Conservation (phyloP, 2,113 vertebrate species). For the Corythaixoides concolor region DNA sequence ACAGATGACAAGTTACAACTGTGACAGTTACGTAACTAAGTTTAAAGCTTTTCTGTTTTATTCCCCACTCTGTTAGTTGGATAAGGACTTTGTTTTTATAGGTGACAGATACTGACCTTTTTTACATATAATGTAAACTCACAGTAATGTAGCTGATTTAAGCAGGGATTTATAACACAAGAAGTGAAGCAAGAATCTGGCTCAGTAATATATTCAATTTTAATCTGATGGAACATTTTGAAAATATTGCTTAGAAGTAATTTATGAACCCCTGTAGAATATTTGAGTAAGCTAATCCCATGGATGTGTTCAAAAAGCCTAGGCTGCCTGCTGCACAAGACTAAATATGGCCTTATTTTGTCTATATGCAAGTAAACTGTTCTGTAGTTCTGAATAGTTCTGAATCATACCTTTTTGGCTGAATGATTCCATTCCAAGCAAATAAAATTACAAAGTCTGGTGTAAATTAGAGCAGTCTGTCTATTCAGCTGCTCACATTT, state of each 20-base stretch:
- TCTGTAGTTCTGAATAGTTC: not conserved
- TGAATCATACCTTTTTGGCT: slow-evolving; percentile 42
- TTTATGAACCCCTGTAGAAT: not conserved
- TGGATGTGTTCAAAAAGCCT: not conserved
- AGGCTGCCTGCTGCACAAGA: not conserved
- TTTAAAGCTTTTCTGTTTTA: not conserved
- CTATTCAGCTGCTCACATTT: slow-evolving; percentile 61
- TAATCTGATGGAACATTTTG: not conserved
- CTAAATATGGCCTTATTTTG: slow-evolving; percentile 25
- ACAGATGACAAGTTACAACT: not conserved
- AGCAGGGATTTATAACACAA: not conserved
- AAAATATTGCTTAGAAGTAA: not conserved
- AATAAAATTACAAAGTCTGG: slow-evolving; percentile 46
- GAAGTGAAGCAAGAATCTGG: not conserved
- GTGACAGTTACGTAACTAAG: not conserved
- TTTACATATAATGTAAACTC: not conserved
- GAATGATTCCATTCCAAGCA: slow-evolving; percentile 28
- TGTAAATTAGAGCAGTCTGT: slow-evolving; percentile 63
- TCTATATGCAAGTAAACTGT: not conserved
- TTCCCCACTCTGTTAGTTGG: not conserved
- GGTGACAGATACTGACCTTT: not conserved
- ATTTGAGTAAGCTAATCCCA: not conserved
- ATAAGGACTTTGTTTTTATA: not conserved
- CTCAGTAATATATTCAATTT: not conserved
- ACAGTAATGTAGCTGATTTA: not conserved